These are phyloP conservation scores for Oligia strigilis DNA, from an alignment of 2,888 invertebrate species.

Conservation along the genomic window DNA sequence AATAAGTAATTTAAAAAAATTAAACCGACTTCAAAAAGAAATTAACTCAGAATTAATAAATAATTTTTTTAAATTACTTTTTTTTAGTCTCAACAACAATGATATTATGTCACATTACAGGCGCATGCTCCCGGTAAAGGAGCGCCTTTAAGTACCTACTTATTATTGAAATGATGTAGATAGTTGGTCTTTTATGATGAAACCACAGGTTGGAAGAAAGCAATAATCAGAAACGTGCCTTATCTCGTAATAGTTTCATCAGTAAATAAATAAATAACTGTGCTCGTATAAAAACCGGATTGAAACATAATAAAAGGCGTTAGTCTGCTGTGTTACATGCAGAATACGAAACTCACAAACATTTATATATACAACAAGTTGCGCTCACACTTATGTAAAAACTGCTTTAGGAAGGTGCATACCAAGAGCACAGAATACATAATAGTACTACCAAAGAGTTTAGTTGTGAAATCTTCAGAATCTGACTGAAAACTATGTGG, in stretches of 20 bases:
- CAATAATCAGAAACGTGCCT: constrained; percentile 35
- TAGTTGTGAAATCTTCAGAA: constrained; percentile 7
- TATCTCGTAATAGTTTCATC: constrained; percentile 40
- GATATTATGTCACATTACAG: background rate
- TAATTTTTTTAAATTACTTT: no score
- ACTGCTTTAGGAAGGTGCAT: background rate
- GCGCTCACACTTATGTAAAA: background rate
- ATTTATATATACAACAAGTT: background rate
- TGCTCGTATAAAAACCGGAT: constrained; percentile 69
- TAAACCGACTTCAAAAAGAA: no score
- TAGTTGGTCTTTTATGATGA: constrained; percentile 13
- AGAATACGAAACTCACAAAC: constrained; percentile 24
- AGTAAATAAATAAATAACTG: constrained; percentile 40
- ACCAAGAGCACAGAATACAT: background rate
- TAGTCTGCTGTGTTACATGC: constrained; percentile 23
- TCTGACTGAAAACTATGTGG: background rate
- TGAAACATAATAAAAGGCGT: constrained; percentile 43
- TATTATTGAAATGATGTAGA: constrained; percentile 9
- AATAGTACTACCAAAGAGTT: background rate
- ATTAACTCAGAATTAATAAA: no score
- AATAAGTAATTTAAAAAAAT: no score
- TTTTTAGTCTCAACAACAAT: no score
- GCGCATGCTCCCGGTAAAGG: background rate
- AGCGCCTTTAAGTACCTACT: background rate
- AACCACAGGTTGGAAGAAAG: constrained; percentile 21